Evolutionary conservation across 2,888 invertebrate species (phyloP).

Genomic region (Frankliniella fusca): DNA sequence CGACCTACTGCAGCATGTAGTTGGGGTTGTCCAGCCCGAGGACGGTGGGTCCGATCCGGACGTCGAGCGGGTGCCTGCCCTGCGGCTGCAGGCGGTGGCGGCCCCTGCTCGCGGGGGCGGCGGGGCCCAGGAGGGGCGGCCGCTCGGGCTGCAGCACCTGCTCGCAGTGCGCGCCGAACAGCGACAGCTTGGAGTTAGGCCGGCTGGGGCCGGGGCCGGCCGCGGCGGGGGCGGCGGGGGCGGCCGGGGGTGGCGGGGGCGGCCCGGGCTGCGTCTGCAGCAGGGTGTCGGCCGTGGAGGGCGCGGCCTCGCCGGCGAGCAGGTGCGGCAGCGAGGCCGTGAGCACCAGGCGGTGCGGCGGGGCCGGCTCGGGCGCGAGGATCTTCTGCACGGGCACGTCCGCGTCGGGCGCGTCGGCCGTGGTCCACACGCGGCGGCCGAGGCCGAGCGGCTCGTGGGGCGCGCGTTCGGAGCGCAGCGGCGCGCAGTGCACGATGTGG

Average conservation of each 20-base stretch:
- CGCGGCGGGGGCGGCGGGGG: conserved; percentile 6
- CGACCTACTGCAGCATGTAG: conserved; percentile 33
- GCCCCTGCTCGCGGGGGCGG: conserved; percentile 16
- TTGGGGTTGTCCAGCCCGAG: conserved; percentile 41
- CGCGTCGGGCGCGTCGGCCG: conserved; percentile 33
- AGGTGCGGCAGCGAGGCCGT: conserved; percentile 33
- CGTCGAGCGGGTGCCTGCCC: conserved; percentile 29
- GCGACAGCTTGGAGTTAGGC: conserved; percentile 19
- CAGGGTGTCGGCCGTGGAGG: conserved; percentile 13
- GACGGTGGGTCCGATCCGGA: conserved; percentile 35
- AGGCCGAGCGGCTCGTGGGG: conserved; percentile 32
- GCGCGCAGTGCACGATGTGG: conserved; percentile 34
- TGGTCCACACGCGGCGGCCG: conserved; percentile 29
- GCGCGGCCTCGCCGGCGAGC: background rate
- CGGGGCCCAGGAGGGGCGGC: conserved; percentile 31
- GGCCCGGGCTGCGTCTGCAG: conserved; percentile 7
- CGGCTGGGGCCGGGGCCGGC: background rate
- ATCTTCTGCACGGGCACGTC: conserved; percentile 38
- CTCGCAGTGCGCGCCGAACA: conserved; percentile 28
- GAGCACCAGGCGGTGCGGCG: conserved; percentile 1
- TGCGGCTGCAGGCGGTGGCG: background rate
- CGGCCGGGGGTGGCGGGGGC: conserved; percentile 26
- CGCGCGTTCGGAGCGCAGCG: conserved; percentile 30
- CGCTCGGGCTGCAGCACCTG: conserved; percentile 4
- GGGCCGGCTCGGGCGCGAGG: conserved; percentile 39